Conservation (phyloP, 1,140 invertebrate species). For the Hylaeus anthracinus region DNA sequence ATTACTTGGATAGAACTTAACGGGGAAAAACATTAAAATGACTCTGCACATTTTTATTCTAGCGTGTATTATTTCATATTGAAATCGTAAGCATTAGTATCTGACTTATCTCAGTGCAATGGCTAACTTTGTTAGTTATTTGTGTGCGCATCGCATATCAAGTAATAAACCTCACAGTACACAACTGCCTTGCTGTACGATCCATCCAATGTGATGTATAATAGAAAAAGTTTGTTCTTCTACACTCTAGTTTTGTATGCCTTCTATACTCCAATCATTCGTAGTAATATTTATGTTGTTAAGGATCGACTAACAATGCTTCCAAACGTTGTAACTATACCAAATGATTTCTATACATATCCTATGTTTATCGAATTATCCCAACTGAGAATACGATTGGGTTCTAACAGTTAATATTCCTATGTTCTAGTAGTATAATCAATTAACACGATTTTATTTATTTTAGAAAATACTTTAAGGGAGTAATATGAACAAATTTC, state of each 20-base stretch:
- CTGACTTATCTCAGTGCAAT: conserved; percentile 47
- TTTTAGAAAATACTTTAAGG: conserved; percentile 36
- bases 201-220: conserved; percentile 43
- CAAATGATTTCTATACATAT: conserved; percentile 53
- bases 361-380: conserved; percentile 35
- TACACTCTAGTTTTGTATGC: conserved; percentile 38
- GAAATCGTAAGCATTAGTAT: conserved; percentile 55
- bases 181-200: conserved; percentile 47
- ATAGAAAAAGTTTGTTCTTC: conserved; percentile 29
- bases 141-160: conserved; percentile 54
- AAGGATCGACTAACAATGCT: conserved; percentile 35
- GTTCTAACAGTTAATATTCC: conserved; percentile 17
- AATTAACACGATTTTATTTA: conserved; percentile 40
- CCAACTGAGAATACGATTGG: conserved; percentile 10
- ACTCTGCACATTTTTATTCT: conserved; percentile 58
- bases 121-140: conserved; percentile 43
- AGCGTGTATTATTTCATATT: conserved; percentile 61
- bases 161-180: conserved; percentile 47
- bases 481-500: conserved; percentile 29
- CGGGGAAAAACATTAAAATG: conserved; percentile 29
- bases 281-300: conserved; percentile 39
- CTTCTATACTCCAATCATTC: conserved; percentile 38
- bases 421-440: conserved; percentile 27
- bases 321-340: conserved; percentile 48
- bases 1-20: conserved; percentile 48